phyloP scores from a whole-genome alignment of 1,140 invertebrate species.

The Papilio machaon region DNA sequence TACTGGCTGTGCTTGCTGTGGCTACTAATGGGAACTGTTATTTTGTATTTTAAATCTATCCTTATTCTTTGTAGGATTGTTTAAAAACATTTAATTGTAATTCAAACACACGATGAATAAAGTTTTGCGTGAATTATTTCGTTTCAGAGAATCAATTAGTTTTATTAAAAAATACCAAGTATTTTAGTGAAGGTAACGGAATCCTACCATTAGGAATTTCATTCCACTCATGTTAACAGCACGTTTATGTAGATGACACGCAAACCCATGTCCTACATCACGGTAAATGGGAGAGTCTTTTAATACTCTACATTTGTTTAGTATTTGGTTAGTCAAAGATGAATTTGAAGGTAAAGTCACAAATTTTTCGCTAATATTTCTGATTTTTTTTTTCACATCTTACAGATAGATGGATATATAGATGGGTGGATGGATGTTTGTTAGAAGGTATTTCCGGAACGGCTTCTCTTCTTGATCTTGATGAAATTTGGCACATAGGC shows the following conservation, averaged over 20 bases:
- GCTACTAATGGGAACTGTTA: not conserved
- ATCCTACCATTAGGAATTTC: not conserved
- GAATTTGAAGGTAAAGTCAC: too few relatives aligned
- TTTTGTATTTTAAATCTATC: too few relatives aligned
- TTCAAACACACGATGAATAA: not conserved
- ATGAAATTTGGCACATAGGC: too few relatives aligned
- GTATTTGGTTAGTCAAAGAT: too few relatives aligned
- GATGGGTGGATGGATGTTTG: too few relatives aligned
- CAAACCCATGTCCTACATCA: conserved; percentile 10
- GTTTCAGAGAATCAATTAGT: conserved; percentile 1
- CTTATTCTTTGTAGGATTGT: not conserved
- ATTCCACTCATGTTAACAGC: not conserved
- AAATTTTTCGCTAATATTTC: too few relatives aligned
- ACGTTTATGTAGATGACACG: not conserved
- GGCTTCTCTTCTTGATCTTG: too few relatives aligned
- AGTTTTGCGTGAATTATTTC: not conserved
- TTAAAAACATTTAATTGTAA: not conserved
- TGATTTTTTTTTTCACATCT: too few relatives aligned
- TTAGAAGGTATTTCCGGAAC: too few relatives aligned
- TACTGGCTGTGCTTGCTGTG: not conserved
- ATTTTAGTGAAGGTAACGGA: not conserved
- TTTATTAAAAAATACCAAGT: not conserved
- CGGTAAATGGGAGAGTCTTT: not conserved
- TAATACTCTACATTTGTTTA: too few relatives aligned
- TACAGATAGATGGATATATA: too few relatives aligned